Evolutionary conservation across 2,888 invertebrate genomes (phyloP).

Genomic region (Pogonocherus hispidulus): DNA sequence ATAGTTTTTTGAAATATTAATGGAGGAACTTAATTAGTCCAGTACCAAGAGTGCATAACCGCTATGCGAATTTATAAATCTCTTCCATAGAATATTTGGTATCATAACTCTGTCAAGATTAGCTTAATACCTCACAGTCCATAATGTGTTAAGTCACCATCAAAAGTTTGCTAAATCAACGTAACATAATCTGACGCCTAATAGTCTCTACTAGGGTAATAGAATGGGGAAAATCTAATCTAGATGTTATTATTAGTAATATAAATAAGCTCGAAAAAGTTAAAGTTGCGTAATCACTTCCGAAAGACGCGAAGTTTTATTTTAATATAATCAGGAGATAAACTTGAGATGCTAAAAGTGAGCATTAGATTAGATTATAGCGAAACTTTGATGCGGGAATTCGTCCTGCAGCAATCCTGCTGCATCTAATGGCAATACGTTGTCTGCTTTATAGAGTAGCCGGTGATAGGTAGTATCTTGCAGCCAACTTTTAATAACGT

Average conservation of each 20-base stretch:
- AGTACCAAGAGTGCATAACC: no score
- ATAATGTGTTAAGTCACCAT: neutral
- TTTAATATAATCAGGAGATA: constrained; percentile 56
- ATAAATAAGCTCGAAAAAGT: constrained; percentile 41
- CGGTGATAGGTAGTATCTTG: constrained; percentile 61
- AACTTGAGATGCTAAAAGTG: constrained; percentile 55
- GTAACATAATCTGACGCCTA: constrained; percentile 11
- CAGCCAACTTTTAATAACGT: constrained; percentile 63
- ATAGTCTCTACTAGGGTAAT: constrained; percentile 29
- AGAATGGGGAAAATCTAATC: constrained; percentile 34
- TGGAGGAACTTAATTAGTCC: no score
- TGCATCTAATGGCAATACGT: constrained; percentile 54
- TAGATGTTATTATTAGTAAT: constrained; percentile 43
- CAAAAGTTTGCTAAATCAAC: constrained; percentile 7
- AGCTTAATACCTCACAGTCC: no score
- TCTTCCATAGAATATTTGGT: no score
- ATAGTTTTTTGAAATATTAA: no score
- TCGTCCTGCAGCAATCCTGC: constrained; percentile 40
- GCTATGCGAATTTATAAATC: no score
- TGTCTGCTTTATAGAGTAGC: constrained; percentile 60
- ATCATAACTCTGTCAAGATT: no score
- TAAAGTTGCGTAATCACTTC: constrained; percentile 42
- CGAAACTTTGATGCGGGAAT: constrained; percentile 51
- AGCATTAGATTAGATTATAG: constrained; percentile 55
- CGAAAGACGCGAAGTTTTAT: constrained; percentile 46